These are phyloP conservation scores for Abramis brama DNA, from an alignment of 2,113 vertebrate species.

Conservation along the genomic window DNA sequence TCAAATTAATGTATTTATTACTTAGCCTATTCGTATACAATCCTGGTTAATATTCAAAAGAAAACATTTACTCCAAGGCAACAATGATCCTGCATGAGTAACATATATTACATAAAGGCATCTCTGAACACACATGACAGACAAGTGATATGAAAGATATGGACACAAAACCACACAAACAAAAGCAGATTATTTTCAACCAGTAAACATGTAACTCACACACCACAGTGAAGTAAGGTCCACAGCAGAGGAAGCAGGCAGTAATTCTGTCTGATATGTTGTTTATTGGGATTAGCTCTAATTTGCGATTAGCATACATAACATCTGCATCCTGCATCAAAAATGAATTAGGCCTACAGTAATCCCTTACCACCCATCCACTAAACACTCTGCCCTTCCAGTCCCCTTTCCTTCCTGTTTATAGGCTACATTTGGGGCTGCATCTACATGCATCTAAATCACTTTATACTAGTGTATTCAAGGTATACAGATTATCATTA, in stretches of 20 bases:
- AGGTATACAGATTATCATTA: no score
- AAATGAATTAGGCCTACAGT: constrained; percentile 35
- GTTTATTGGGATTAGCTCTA: constrained; percentile 44
- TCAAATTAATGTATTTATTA: no score
- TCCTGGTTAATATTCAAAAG: background rate
- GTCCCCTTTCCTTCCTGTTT: background rate
- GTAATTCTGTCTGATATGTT: constrained; percentile 43
- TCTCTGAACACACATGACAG: background rate
- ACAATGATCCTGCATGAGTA: background rate
- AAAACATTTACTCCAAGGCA: background rate
- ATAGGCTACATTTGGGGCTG: background rate
- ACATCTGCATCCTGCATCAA: constrained; percentile 39
- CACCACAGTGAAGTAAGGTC: background rate
- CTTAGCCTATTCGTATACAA: no score
- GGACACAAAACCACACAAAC: background rate
- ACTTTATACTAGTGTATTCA: no score
- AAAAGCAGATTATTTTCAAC: constrained; percentile 21
- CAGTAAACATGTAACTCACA: constrained; percentile 31
- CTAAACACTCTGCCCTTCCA: constrained; percentile 18
- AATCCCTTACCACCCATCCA: constrained; percentile 23
- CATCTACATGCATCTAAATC: background rate
- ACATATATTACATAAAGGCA: background rate
- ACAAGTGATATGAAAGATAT: background rate
- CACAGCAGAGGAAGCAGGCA: background rate
- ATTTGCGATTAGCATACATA: constrained; percentile 36